Conservation (phyloP, 2,113 vertebrate genomes). For the Oriolus oriolus region DNA sequence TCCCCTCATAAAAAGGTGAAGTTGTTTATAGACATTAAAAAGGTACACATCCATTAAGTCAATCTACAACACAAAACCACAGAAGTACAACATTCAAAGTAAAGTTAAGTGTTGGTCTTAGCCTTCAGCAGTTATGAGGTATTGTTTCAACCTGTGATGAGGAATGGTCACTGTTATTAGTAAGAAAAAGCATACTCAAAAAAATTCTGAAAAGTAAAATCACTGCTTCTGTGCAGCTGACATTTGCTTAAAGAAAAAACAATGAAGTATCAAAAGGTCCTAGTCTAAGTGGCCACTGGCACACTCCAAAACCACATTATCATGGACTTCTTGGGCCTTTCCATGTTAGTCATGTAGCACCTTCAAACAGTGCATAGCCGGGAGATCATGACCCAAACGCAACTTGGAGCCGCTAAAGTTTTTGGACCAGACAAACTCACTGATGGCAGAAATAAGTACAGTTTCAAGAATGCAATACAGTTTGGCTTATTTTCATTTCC, state of each 20-base stretch:
- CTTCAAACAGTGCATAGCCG: not conserved
- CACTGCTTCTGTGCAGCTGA: not conserved
- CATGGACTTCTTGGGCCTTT: not conserved
- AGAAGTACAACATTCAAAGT: conserved; percentile 37
- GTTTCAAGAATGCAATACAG: not conserved
- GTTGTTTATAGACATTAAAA: conserved; percentile 30
- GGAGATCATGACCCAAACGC: not conserved
- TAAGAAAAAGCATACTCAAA: not conserved
- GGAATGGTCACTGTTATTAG: not conserved
- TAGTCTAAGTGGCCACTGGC: not conserved
- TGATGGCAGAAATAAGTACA: not conserved
- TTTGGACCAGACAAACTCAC: not conserved
- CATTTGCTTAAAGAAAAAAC: conserved; percentile 2
- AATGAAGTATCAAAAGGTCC: not conserved
- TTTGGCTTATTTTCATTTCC: not conserved
- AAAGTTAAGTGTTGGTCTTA: conserved; percentile 1
- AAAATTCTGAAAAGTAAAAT: not conserved
- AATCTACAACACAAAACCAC: conserved; percentile 32
- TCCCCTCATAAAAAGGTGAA: conserved; percentile 11
- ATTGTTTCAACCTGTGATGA: conserved; percentile 15
- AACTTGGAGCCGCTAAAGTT: not conserved
- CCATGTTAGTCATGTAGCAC: not conserved
- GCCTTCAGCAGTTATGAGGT: conserved; percentile 47
- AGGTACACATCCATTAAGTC: conserved; percentile 45
- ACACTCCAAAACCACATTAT: not conserved